Conservation (phyloP, 2,113 vertebrate genomes). For the Salvelinus fontinalis region DNA sequence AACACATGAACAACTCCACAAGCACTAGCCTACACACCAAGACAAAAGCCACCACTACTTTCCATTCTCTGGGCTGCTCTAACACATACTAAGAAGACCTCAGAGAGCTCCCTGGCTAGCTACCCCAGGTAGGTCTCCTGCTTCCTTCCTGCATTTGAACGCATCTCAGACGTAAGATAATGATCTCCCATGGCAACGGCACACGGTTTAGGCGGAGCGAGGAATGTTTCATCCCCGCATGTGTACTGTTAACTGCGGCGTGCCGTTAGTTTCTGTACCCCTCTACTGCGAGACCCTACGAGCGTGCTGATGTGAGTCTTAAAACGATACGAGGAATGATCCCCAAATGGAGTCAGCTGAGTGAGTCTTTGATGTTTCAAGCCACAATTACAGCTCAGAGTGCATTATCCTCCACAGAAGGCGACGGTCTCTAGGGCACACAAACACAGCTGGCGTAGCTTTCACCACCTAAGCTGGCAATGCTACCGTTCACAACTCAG, state of each 20-base stretch:
- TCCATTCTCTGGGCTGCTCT: background rate
- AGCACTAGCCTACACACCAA: too few species aligned
- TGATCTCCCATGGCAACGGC: constrained; percentile 40
- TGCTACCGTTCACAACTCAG: background rate
- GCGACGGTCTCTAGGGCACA: background rate
- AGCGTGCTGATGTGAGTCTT: constrained; percentile 7
- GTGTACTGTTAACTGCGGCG: constrained; percentile 33
- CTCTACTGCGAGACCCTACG: constrained; percentile 22
- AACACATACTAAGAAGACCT: too few species aligned
- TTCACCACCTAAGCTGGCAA: background rate
- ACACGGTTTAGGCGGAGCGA: constrained; percentile 13
- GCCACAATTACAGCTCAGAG: constrained; percentile 16
- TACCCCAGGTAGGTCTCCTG: background rate
- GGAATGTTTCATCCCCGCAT: constrained; percentile 48
- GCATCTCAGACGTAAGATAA: constrained; percentile 54
- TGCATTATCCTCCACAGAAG: background rate
- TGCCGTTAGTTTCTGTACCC: constrained; percentile 1
- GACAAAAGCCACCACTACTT: background rate
- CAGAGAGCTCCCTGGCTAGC: too few species aligned
- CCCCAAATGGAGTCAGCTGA: constrained; percentile 31
- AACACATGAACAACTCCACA: too few species aligned
- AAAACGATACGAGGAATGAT: constrained; percentile 17
- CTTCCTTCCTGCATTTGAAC: constrained; percentile 34
- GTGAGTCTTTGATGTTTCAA: background rate
- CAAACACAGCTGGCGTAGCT: background rate